Evolutionary conservation across 2,888 invertebrate genomes (phyloP).

Genomic region (Caradrina kadenii): DNA sequence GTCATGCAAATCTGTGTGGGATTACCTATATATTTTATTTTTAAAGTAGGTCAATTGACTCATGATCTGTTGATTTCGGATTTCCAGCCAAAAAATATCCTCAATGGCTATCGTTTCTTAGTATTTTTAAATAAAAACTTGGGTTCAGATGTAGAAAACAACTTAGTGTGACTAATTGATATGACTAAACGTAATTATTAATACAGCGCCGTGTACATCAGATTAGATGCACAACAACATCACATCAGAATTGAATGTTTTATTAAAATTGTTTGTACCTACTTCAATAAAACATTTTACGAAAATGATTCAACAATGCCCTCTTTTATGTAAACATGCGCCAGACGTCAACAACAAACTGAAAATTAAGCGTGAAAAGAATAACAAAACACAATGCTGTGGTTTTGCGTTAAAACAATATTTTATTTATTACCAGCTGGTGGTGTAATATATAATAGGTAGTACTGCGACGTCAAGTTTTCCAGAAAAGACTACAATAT

Average conservation of each 20-base stretch:
- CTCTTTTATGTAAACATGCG: slow-evolving; percentile 11
- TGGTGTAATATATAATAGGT: too few species aligned
- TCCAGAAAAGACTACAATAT: too few species aligned
- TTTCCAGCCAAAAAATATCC: slow-evolving; percentile 16
- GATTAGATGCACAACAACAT: slow-evolving; percentile 13
- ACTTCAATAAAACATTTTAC: background rate
- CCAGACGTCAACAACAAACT: slow-evolving; percentile 4
- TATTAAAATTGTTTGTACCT: background rate
- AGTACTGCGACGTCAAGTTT: too few species aligned
- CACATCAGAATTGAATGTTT: background rate
- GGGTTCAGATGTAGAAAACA: slow-evolving; percentile 12
- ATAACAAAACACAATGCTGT: background rate
- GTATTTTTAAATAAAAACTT: slow-evolving; percentile 18
- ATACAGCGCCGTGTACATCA: background rate
- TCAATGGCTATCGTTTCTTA: slow-evolving; percentile 13
- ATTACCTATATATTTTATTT: background rate
- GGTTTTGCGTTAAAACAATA: background rate
- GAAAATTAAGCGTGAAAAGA: slow-evolving; percentile 11
- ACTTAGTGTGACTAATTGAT: slow-evolving; percentile 32
- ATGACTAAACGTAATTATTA: slow-evolving; percentile 19
- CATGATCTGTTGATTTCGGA: slow-evolving; percentile 19
- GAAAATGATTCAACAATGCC: background rate
- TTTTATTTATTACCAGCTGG: background rate
- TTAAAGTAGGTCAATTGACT: slow-evolving; percentile 19
- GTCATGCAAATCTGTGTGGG: background rate